These are phyloP conservation scores for Scaptomyza caliginosa DNA, from an alignment of 2,888 invertebrate species.

Conservation along the genomic window DNA sequence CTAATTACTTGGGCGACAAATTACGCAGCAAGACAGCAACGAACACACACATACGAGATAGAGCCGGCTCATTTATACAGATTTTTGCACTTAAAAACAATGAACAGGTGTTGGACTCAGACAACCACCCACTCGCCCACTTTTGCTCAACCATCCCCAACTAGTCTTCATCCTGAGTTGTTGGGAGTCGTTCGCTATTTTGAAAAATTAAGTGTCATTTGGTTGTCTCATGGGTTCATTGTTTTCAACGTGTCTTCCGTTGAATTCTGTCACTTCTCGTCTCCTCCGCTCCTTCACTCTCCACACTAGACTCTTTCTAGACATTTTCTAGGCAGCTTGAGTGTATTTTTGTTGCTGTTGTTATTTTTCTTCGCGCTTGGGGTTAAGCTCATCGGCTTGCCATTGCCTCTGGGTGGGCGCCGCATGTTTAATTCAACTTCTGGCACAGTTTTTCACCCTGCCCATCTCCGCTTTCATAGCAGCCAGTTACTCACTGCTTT, in stretches of 20 bases:
- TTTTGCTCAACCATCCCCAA: not conserved
- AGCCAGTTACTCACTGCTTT: conserved; percentile 9
- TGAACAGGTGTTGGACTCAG: conserved; percentile 49
- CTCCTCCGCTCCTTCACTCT: too few species aligned
- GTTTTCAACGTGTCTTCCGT: conserved; percentile 43
- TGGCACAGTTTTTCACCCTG: not conserved
- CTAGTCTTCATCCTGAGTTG: conserved; percentile 1
- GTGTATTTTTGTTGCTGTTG: conserved; percentile 6
- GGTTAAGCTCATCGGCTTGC: conserved; percentile 31
- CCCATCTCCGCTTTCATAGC: not conserved
- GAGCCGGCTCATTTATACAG: conserved; percentile 29
- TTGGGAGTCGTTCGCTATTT: conserved; percentile 51
- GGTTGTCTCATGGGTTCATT: conserved; percentile 64
- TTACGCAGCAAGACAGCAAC: conserved; percentile 61
- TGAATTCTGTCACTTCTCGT: too few species aligned
- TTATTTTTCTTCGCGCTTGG: conserved; percentile 19
- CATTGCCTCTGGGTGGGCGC: conserved; percentile 22
- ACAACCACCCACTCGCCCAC: not conserved
- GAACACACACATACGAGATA: conserved; percentile 13
- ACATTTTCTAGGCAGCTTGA: conserved; percentile 25
- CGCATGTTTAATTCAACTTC: conserved; percentile 53
- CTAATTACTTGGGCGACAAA: conserved; percentile 83
- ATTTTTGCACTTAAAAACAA: conserved; percentile 41
- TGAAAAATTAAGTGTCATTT: conserved; percentile 76
- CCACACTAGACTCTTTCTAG: conserved; percentile 11